These are phyloP conservation scores for Melospiza georgiana DNA, from an alignment of 2,113 vertebrate species.

Conservation along the genomic window DNA sequence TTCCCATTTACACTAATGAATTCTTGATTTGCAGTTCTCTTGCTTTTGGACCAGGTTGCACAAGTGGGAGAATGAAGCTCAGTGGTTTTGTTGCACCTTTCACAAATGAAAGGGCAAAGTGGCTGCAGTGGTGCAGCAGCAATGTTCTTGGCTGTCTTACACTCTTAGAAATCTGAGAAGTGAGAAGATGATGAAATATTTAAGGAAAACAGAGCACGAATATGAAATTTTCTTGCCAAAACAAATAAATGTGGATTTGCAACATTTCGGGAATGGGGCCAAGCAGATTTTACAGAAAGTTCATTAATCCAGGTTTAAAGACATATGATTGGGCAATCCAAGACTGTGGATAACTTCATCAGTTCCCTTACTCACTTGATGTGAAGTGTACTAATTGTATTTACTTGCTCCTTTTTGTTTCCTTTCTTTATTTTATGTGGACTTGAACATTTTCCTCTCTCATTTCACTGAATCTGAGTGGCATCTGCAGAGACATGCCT, in stretches of 20 bases:
- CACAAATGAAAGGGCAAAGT: neutral
- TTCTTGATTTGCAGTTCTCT: neutral
- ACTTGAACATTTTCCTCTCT: neutral
- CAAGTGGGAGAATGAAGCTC: neutral
- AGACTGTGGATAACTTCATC: neutral
- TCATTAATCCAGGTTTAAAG: neutral
- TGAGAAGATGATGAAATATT: neutral
- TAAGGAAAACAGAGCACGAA: neutral
- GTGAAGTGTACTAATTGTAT: neutral
- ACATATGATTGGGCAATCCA: neutral
- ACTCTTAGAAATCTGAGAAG: neutral
- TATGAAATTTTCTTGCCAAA: neutral
- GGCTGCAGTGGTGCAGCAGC: neutral
- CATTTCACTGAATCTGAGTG: neutral
- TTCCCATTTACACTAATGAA: neutral
- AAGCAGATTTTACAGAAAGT: neutral
- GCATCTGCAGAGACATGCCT: neutral
- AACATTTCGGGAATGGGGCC: neutral
- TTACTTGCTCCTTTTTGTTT: neutral
- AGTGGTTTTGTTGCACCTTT: neutral
- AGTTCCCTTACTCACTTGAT: neutral
- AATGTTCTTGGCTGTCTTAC: neutral
- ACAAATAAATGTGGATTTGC: neutral
- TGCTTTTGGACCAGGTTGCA: neutral
- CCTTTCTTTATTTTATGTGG: neutral